Percentiles rank a stretch among this genome's conserved stretches.
phyloP scores from a whole-genome alignment of 2,888 invertebrate genomes.

The Monopis laevigella region DNA sequence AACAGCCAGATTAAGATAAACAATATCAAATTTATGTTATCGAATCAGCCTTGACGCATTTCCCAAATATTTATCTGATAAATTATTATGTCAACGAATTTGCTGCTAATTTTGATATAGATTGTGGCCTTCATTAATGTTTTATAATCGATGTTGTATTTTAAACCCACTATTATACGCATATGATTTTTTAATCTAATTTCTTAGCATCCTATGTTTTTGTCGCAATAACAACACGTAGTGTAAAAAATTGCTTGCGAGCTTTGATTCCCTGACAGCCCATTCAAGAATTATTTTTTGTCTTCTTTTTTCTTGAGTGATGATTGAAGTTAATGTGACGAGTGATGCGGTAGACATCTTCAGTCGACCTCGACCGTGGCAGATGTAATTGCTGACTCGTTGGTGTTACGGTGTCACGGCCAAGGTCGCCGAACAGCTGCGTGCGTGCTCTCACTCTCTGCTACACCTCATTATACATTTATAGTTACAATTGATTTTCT shows the following conservation, averaged over 20 bases:
- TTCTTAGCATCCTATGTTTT: too few species aligned
- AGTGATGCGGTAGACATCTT: constrained; percentile 21
- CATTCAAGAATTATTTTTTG: too few species aligned
- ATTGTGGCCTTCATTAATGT: neutral
- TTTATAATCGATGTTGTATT: constrained; percentile 1
- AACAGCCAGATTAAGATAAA: constrained; percentile 17
- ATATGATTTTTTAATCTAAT: too few species aligned
- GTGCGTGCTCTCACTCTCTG: constrained; percentile 17
- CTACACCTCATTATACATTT: constrained; percentile 1
- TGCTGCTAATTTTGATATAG: constrained; percentile 10
- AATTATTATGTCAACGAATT: constrained; percentile 4
- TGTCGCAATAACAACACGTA: too few species aligned
- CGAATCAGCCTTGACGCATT: constrained; percentile 33
- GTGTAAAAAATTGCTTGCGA: too few species aligned
- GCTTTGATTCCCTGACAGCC: too few species aligned
- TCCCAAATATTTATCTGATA: constrained; percentile 28
- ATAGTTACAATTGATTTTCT: too few species aligned
- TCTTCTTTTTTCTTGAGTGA: too few species aligned
- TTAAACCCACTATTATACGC: too few species aligned
- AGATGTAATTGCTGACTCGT: constrained; percentile 53
- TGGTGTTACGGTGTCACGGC: constrained; percentile 48
- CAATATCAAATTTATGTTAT: constrained; percentile 31
- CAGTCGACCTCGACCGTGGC: constrained; percentile 43
- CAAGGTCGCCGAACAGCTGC: constrained; percentile 49
- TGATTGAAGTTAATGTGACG: constrained; percentile 5